Conservation (phyloP, 2,113 vertebrate genomes). For the Aythya baeri region DNA sequence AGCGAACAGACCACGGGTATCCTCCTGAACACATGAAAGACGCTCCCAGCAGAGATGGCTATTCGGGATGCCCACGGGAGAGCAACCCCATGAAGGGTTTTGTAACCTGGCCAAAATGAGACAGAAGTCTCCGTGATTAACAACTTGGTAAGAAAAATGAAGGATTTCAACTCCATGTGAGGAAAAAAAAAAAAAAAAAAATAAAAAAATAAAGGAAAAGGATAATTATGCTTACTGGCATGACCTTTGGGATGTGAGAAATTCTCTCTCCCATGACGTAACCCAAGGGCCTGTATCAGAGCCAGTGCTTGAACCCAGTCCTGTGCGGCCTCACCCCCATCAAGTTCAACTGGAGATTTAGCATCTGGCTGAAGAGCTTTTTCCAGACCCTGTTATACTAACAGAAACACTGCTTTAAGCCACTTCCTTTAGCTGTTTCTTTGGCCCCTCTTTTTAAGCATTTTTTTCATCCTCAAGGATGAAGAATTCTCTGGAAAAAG, state of each 20-base stretch:
- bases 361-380: background rate
- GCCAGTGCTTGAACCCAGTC: background rate
- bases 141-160: background rate
- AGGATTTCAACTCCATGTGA: background rate
- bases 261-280: background rate
- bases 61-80: fast-evolving
- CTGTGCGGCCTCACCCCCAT: fast-evolving
- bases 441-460: background rate
- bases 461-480: background rate
- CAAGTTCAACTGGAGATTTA: fast-evolving
- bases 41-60: fast-evolving
- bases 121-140: background rate
- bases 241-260: background rate
- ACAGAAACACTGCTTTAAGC: background rate
- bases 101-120: background rate
- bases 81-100: fast-evolving
- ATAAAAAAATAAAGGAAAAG: too few relatives aligned
- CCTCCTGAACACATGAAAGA: background rate
- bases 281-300: fast-evolving
- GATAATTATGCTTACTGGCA: too few relatives aligned
- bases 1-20: fast-evolving
- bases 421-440: background rate
- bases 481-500: background rate
- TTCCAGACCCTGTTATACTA: background rate
- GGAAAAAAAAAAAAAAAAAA: fast-evolving